Base-by-base conservation (phyloP, 2,113 vertebrate genomes). In the Melanotaenia duboulayi region DNA sequence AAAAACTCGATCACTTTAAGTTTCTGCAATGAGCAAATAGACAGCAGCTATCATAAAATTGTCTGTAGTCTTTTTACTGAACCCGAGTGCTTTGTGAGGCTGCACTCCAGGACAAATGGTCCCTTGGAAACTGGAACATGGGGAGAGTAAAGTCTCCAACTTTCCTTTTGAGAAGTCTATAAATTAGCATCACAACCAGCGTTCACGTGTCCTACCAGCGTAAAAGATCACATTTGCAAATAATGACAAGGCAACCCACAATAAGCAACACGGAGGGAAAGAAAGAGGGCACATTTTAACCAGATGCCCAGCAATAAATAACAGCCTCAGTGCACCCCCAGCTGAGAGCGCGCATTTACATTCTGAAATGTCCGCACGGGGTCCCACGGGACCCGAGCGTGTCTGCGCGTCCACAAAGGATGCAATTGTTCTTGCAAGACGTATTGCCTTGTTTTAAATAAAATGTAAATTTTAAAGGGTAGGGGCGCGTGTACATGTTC, bases 271-370 rank as follows among this genome's bases (percentile, higher is more conserved):
- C 83, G 91, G 17, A 28, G 78, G 51, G 63, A 72, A 64, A 92
- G 89, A 93, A 91, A 91, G 78, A 50, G 71, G 87, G 80, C 57
- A 92, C 93, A 89, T 93, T 91, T 94, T 80, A 92, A 93, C 86
- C 93, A 93, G 92, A 90, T 93, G 92, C 76, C 66, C 48, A 1
- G 82, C 66, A 93, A 94, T 94, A 94, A 92, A 92, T 88, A 82
- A 90, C 86, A 35, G 8, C 50, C 65, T 4, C 59, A 5, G 49
- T 11, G 78, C 28, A 46, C 78, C 62, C 42, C 87, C 84, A 73
- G 68, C 84, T 82, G 90, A 67, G 87, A 52, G 48, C 14, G 13
- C 1, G 3, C 87, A 89, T 93, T 92, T 79, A 55, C 88, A 93
- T 93, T 50, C 65, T 74, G 67, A 87, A 87, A 85, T 65, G 68